Base-by-base conservation (phyloP, 1,140 invertebrate species). In the Drosophila sturtevanti region DNA sequence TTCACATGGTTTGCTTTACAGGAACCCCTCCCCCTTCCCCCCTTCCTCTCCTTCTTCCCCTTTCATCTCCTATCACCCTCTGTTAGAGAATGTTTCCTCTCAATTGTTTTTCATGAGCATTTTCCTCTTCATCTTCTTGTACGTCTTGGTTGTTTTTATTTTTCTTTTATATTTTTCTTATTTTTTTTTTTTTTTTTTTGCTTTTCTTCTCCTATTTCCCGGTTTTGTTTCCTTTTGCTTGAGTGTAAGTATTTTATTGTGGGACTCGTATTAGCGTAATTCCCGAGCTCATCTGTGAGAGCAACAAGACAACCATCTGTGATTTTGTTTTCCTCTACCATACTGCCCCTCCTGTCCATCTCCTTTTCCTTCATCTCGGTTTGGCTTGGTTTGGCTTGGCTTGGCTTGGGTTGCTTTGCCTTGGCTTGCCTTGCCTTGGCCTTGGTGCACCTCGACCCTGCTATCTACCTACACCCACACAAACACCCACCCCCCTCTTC, bases 251-350 rank as follows among this genome's bases (percentile, higher is more conserved):
- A 74, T 78, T 78, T 81, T 82, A 82, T 78, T 72, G 73, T 62
- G 41, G 64, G 58, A 68, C 66, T 80, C 81, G 69, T 73, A 86
- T 86, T 85, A 86, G 66, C 63, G 77, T 85, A 77, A 85, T 85
- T 73, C 73, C 52, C 27, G 63, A 58, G 72, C 77, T 84, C 81
- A 84, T 79, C 80, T 84, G 69, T 78, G 79, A 79, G 75, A 80
- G 77, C 41, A 48, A 21, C 41, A 48, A 48, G 41, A 48, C 41
- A 48, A 48, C 16, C 41, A 48, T 48, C 41, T 48, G 41, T 48
- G 41, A 48, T 48, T 48, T 48, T 48, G 41, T 48, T 48, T 48
- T 4, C 2, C 41, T 18, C 16, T 3, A 31, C 27, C 7, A 31
- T 6, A 31, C 27, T 48, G 5, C 44, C 16, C 44, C 9, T 14